Evolutionary conservation across 2,113 vertebrate species (phyloP).

Genomic region (Bos indicus): DNA sequence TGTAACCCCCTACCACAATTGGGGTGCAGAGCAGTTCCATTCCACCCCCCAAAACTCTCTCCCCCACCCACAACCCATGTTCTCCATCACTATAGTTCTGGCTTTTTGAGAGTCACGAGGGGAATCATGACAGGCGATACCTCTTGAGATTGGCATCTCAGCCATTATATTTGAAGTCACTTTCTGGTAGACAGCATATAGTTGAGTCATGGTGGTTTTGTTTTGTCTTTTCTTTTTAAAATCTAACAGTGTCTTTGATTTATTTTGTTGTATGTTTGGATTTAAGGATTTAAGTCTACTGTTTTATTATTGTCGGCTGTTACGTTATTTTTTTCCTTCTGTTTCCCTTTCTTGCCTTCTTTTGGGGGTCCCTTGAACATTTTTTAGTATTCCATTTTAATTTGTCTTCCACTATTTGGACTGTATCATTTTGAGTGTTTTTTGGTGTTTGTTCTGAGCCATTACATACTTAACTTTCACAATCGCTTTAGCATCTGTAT

Average conservation of each 20-base stretch:
- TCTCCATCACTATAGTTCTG: background rate
- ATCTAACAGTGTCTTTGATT: background rate
- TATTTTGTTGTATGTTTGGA: background rate
- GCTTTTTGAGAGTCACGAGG: background rate
- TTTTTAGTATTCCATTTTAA: background rate
- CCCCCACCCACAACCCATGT: accelerated
- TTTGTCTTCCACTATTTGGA: background rate
- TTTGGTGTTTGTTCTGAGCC: background rate
- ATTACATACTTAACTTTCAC: background rate
- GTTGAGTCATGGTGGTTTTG: background rate
- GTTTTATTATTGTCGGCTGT: background rate
- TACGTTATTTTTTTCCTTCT: background rate
- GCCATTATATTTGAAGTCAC: background rate
- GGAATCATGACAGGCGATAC: no score
- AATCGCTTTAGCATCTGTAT: background rate
- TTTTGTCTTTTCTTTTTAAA: background rate
- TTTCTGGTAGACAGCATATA: background rate
- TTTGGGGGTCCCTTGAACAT: background rate
- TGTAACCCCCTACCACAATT: background rate
- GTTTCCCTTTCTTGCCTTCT: background rate
- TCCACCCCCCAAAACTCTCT: background rate
- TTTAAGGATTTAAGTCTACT: background rate
- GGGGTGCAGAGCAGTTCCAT: background rate
- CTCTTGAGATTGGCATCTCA: background rate
- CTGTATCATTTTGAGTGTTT: background rate